Evolutionary conservation across 2,888 invertebrate species (phyloP), one percentile per base, ranked within the genome.

Genomic region (Tineola bisselliella): DNA sequence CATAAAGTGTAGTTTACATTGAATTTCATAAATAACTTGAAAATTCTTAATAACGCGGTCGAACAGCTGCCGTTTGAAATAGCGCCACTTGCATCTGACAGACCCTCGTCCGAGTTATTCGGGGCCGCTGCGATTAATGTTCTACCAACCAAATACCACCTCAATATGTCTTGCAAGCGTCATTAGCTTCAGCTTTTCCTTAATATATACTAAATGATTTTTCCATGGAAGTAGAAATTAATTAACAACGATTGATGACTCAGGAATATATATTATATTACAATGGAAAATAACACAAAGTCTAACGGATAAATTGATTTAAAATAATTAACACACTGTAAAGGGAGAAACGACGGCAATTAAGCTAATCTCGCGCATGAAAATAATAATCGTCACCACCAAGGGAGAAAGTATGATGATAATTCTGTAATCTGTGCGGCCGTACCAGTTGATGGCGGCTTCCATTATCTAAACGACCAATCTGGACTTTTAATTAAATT

Each of bases 401-500:
- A 18, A 5, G 70, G 70, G 33, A 70, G 70, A 69, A 67, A 69
- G 67, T 70, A 66, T 66, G 69, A 71, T 68, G 69, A 70, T 71
- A 69, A 75, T 72, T 73, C 69, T 64, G 70, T 71, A 70, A 73
- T 70, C 64, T 64, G 62, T 64, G 64, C 62, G 66, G 63, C 66
- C 66, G 65, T 61, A 65, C 68, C 67, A 68, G 66, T 65, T 65
- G 69, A 71, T 69, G 71, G 69, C 67, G 63, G 65, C 64, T 67
- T 67, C 70, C 70, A 73, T 74, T 70, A 71, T 70, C 69, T 70
- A 68, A 75, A 75, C 73, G 72, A 71, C 70, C 74, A 75, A 75
- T 78, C 72, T 67, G 63, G 70, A 73, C 68, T 69, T 77, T 76
- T 78, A 77, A 79, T 80, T 76, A 76, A 78, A 76, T 75, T 74